These are phyloP conservation scores for Luscinia luscinia DNA, from an alignment of 2,797 vertebrate species.

Conservation along the genomic window DNA sequence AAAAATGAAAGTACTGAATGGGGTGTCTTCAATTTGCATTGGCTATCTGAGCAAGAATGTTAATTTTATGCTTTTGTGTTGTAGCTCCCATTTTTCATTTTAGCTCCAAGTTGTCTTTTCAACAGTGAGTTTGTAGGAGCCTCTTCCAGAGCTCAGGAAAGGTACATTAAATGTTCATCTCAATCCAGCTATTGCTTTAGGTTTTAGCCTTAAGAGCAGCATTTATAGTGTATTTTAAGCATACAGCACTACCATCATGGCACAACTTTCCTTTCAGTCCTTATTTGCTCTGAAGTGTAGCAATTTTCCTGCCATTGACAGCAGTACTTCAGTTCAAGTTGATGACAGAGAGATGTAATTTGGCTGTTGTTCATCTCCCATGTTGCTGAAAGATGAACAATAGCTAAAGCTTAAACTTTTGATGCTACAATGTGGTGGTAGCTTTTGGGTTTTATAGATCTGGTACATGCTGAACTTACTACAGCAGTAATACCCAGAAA, in stretches of 20 bases:
- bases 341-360: slow-evolving; percentile 54
- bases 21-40: neutral
- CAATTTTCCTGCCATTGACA: slow-evolving; percentile 61
- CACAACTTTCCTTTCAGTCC: slow-evolving; percentile 33
- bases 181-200: neutral
- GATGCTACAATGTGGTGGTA: neutral
- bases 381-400: slow-evolving; percentile 43
- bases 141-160: neutral
- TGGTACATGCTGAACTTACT: neutral
- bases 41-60: neutral
- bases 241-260: neutral
- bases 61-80: neutral
- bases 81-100: neutral
- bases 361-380: slow-evolving; percentile 35
- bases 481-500: neutral
- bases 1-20: neutral
- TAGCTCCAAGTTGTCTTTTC: neutral
- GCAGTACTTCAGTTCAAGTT: slow-evolving; percentile 28
- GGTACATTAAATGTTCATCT: neutral
- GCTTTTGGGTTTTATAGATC: slow-evolving; percentile 18
- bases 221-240: slow-evolving; percentile 24
- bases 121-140: neutral
- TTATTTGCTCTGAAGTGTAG: slow-evolving; percentile 49
- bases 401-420: slow-evolving; percentile 38
- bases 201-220: neutral